Evolutionary conservation across 2,113 vertebrate genomes (phyloP).

Genomic region (Marcusenius ussheri): DNA sequence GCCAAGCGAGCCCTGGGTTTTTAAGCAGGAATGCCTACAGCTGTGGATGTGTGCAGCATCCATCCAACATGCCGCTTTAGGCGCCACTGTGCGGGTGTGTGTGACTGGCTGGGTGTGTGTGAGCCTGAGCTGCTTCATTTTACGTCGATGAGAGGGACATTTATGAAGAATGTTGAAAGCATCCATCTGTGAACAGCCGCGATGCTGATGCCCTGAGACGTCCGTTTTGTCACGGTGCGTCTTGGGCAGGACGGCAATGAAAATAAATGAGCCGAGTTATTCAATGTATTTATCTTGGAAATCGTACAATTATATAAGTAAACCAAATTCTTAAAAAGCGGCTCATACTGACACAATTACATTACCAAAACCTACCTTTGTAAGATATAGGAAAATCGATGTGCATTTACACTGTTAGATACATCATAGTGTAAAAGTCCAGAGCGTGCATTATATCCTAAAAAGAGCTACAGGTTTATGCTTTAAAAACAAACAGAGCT

Average conservation of each 20-base stretch:
- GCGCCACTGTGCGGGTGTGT: neutral
- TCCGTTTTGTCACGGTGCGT: neutral
- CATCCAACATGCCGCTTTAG: neutral
- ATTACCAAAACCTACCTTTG: conserved; percentile 58
- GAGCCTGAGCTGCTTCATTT: neutral
- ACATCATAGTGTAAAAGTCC: conserved; percentile 42
- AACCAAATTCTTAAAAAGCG: neutral
- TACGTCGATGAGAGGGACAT: neutral
- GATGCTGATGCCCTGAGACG: neutral
- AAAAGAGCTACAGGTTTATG: conserved; percentile 33
- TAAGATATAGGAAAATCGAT: conserved; percentile 62
- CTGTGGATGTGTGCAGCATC: neutral
- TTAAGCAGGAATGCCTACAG: neutral
- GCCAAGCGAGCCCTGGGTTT: neutral
- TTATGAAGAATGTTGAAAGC: neutral
- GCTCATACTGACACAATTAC: conserved; percentile 32
- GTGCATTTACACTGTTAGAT: conserved; percentile 40
- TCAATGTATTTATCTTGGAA: neutral
- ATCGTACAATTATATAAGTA: neutral
- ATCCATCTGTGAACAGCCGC: neutral
- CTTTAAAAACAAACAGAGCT: conserved; percentile 21
- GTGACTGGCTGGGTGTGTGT: neutral
- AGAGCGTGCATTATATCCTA: conserved; percentile 41
- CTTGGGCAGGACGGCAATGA: neutral
- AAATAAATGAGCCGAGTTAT: neutral